Evolutionary conservation across 2,797 vertebrate genomes (phyloP).

Genomic region (Cyprinella venusta): DNA sequence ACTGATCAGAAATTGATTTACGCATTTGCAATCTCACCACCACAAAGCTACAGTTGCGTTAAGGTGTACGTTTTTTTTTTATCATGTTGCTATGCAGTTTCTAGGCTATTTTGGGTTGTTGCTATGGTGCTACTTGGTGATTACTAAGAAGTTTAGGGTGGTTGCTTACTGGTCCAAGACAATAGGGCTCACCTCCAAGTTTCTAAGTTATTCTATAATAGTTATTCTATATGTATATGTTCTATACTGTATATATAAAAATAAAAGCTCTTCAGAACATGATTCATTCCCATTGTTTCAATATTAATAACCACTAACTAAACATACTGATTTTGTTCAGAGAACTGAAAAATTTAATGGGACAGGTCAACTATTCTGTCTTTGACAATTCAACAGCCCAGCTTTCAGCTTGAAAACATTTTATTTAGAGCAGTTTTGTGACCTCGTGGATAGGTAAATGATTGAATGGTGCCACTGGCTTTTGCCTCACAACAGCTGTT

Average conservation of each 20-base stretch:
- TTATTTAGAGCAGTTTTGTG: conserved; percentile 11
- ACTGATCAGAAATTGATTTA: conserved; percentile 1
- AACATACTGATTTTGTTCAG: neutral
- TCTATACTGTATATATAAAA: too few species aligned
- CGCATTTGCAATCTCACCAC: neutral
- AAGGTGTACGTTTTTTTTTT: neutral
- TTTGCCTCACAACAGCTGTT: conserved; percentile 30
- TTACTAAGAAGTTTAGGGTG: conserved; percentile 12
- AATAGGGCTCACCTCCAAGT: neutral
- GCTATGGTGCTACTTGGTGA: neutral
- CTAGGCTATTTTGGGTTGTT: conserved; percentile 12
- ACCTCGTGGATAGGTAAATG: neutral
- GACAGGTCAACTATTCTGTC: conserved; percentile 9
- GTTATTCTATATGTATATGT: too few species aligned
- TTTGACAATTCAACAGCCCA: neutral
- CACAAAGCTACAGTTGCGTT: neutral
- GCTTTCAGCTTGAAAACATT: conserved; percentile 1
- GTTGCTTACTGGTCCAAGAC: conserved; percentile 6
- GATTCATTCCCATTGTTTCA: neutral
- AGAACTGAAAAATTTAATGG: neutral
- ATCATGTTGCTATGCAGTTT: neutral
- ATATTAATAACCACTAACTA: conserved; percentile 4
- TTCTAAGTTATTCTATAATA: neutral
- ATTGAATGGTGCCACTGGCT: conserved; percentile 6
- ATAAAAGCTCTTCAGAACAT: too few species aligned